Percentiles rank a stretch among this genome's conserved stretches.
These are phyloP conservation scores for Brachionus koreanus DNA, from an alignment of 1,140 invertebrate species.

Conservation along the genomic window DNA sequence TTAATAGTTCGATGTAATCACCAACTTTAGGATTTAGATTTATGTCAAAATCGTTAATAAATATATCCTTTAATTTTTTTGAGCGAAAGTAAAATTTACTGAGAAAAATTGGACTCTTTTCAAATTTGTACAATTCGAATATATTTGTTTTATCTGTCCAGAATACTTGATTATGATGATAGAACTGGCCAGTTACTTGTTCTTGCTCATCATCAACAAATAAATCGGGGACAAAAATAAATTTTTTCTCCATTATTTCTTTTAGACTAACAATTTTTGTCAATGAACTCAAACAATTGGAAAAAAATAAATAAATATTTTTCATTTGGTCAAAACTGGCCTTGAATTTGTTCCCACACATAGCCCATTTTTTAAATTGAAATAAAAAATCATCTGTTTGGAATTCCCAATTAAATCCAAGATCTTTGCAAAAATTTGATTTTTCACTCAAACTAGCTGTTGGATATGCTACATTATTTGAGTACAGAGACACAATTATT, in stretches of 20 bases:
- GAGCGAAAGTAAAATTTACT: neutral
- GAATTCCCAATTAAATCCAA: neutral
- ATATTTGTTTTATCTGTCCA: constrained; percentile 16
- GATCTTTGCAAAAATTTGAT: neutral
- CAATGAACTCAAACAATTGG: neutral
- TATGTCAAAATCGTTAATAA: neutral
- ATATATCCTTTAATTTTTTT: constrained; percentile 4
- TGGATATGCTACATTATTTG: neutral
- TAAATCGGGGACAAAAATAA: constrained; percentile 10
- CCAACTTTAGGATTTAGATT: neutral
- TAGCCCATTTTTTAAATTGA: neutral
- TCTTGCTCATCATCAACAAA: neutral
- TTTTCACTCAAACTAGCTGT: neutral
- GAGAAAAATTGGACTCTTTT: neutral
- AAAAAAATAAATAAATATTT: neutral
- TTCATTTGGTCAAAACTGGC: neutral
- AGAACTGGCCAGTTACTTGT: neutral
- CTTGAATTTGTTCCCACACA: neutral
- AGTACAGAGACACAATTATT: neutral
- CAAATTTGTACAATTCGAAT: neutral
- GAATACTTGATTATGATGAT: neutral
- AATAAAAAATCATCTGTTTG: neutral
- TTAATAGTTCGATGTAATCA: neutral
- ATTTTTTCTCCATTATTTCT: neutral
- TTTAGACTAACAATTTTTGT: neutral